Conservation (phyloP, 2,113 vertebrate species). For the Lasiurus borealis region DNA sequence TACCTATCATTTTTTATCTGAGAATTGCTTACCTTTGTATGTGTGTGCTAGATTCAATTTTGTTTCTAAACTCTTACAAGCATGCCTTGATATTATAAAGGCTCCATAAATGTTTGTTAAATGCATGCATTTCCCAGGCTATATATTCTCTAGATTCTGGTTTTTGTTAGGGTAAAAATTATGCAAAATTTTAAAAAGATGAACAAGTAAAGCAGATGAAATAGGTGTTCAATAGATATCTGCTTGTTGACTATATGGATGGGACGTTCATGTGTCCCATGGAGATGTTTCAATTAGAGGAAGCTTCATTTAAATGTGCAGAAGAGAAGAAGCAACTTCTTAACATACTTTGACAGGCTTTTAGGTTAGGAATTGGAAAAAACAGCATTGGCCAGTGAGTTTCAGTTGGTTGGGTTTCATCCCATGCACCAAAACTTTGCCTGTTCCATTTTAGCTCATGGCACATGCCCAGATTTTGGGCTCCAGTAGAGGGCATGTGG, state of each 20-base stretch:
- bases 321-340: not conserved
- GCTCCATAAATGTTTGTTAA: not conserved
- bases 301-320: not conserved
- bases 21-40: not conserved
- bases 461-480: too few relatives aligned
- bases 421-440: not conserved
- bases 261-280: not conserved
- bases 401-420: not conserved
- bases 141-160: not conserved
- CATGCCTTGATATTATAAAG: not conserved
- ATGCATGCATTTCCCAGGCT: not conserved
- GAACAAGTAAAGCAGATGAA: not conserved
- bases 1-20: not conserved
- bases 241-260: not conserved
- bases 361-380: not conserved
- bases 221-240: not conserved
- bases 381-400: not conserved
- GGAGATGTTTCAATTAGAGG: not conserved
- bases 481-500: too few relatives aligned
- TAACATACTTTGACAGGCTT: not conserved
- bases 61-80: not conserved
- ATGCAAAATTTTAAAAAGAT: not conserved
- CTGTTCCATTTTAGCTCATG: not conserved
- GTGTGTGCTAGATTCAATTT: not conserved
- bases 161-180: not conserved